Evolutionary conservation across 2,113 vertebrate species (phyloP), one percentile per base, ranked within the genome.

Genomic region (Dendrocopos noguchii): DNA sequence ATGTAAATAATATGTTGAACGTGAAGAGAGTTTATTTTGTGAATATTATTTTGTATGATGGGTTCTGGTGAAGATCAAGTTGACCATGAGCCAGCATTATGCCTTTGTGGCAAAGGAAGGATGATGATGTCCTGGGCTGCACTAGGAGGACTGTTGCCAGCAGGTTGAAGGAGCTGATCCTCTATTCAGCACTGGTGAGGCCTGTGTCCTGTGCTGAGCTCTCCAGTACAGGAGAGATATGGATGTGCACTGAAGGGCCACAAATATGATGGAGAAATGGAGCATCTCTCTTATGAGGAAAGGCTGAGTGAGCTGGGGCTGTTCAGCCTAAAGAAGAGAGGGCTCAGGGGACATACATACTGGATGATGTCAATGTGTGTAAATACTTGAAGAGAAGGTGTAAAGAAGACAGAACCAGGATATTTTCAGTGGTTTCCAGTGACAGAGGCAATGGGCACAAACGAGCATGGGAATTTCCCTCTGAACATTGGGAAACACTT

Each of bases 401-500:
- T 17, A 60, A 71, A 67, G 50, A 65, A 16, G 29, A 75, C 34
- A 52, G 20, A 46, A 46, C 12, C 34, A 36, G 34, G 60, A 15
- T 70, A 20, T 71, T 66, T 65, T 28, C 31, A 25, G 16, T 72
- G 24, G 13, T 36, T 15, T 24, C 22, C 14, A 12, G 7, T 44
- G 44, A 46, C 27, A 31, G 61, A 47, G 47, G n/a, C 27, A 36
- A 15, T 4, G 5, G 34, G 5, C 31, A 66, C 24, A 31, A 47
- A 46, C 9, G 5, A 56, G 34, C 20, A 28, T 0, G 0, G 2
- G 21, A 70, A 3, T 7, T 56, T 84, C 34, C 18, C 16, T 78
- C 33, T 42, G 34, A 84, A 78, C 9, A 31, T 36, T 17, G 74
- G 50, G 44, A 74, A 60, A 19, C 15, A 46, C 12, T 50, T 59